Evolutionary conservation across 23 tunicate species (phyloP).

Genomic region (Halocynthia aurantium): DNA sequence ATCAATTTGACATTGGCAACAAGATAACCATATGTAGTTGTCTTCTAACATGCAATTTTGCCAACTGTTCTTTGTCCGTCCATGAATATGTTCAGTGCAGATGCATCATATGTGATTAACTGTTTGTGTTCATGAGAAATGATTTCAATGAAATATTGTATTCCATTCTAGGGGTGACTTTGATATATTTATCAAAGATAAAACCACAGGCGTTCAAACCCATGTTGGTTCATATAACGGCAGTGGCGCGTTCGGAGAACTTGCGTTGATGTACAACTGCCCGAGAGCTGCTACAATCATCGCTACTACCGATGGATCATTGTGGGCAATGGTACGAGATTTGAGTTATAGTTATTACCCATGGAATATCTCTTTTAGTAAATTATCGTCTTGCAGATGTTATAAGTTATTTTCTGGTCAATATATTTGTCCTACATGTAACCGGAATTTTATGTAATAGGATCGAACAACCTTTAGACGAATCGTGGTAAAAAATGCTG

Average conservation of each 20-base stretch:
- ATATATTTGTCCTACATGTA: too few species aligned
- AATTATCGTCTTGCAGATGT: background rate
- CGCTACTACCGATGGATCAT: constrained; percentile 78
- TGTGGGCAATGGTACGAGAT: constrained; percentile 91
- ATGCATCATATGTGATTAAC: too few species aligned
- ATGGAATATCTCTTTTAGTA: background rate
- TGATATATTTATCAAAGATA: constrained; percentile 90
- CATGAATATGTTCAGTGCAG: too few species aligned
- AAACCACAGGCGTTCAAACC: constrained; percentile 46
- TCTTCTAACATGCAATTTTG: too few species aligned
- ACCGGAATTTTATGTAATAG: constrained; percentile 14
- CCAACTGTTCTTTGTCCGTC: too few species aligned
- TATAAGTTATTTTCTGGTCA: background rate
- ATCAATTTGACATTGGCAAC: too few species aligned
- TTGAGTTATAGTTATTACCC: background rate
- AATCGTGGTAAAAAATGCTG: constrained; percentile 86
- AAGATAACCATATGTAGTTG: too few species aligned
- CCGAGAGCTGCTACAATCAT: constrained; percentile 93
- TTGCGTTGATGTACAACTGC: constrained; percentile 97
- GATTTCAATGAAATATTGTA: too few species aligned
- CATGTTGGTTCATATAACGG: constrained; percentile 92
- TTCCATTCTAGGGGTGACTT: constrained; percentile 70
- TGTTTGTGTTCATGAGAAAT: too few species aligned
- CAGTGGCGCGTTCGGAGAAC: constrained; percentile 89
- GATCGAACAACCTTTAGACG: constrained; percentile 91